Percentiles rank a stretch among this genome's conserved stretches.
Evolutionary conservation across 2,888 invertebrate species (phyloP).

Genomic region (Drosophila stalkeri): DNA sequence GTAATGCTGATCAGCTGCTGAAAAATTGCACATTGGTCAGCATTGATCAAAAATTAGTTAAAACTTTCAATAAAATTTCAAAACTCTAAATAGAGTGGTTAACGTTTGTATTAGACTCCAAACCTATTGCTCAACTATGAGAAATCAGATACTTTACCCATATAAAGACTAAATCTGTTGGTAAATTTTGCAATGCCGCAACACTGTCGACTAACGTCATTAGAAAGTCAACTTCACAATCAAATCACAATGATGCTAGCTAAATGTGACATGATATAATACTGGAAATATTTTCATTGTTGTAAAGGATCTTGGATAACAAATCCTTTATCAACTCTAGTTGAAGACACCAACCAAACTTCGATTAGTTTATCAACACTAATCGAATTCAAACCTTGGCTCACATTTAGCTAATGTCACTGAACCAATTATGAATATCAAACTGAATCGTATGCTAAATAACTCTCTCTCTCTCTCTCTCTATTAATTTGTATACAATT

Average conservation of each 20-base stretch:
- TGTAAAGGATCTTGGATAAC: background rate
- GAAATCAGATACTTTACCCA: no score
- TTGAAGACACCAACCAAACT: background rate
- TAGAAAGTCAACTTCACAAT: background rate
- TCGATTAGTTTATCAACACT: background rate
- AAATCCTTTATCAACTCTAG: background rate
- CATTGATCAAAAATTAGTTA: background rate
- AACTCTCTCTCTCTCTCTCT: conserved; percentile 15
- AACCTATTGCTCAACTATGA: no score
- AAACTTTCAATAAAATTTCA: no score
- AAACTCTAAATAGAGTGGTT: no score
- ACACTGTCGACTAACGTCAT: background rate
- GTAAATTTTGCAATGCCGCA: background rate
- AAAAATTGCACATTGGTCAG: no score
- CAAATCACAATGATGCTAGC: conserved; percentile 11
- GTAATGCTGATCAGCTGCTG: background rate
- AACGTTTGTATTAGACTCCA: no score
- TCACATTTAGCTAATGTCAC: conserved; percentile 32
- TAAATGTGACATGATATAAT: conserved; percentile 8
- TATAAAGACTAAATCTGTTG: no score
- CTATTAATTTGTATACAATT: conserved; percentile 35
- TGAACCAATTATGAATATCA: conserved; percentile 11
- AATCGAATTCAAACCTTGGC: background rate
- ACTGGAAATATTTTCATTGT: background rate
- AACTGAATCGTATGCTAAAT: conserved; percentile 31